Evolutionary conservation across 2,888 invertebrate genomes (phyloP).

Genomic region (Drosophila planitibia): DNA sequence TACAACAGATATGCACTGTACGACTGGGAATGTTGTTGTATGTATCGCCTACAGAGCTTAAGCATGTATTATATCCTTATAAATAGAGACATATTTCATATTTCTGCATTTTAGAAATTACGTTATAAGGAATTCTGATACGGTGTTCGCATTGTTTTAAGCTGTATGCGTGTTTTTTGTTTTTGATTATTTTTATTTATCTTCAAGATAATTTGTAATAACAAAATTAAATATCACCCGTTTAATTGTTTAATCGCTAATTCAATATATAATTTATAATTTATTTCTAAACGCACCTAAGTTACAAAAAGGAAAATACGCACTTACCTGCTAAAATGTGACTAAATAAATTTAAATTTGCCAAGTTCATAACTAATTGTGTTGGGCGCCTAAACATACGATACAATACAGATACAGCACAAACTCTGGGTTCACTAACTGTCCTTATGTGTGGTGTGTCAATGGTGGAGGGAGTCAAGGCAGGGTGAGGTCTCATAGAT

Average conservation of each 20-base stretch:
- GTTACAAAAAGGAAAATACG: slow-evolving; percentile 44
- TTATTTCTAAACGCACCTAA: slow-evolving; percentile 40
- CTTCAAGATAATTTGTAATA: slow-evolving; percentile 53
- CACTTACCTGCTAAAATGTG: slow-evolving; percentile 67
- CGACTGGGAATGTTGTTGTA: slow-evolving; percentile 17
- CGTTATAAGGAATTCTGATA: slow-evolving; percentile 22
- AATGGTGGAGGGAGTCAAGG: not conserved
- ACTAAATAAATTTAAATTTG: slow-evolving; percentile 47
- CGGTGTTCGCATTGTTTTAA: slow-evolving; percentile 4
- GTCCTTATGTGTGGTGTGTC: not conserved
- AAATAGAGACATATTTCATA: slow-evolving; percentile 7
- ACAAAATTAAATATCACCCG: slow-evolving; percentile 76
- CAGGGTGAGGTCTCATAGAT: slow-evolving; percentile 9
- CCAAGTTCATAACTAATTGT: slow-evolving; percentile 46
- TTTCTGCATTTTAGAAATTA: slow-evolving; percentile 27
- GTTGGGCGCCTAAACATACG: slow-evolving; percentile 23
- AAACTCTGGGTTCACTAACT: slow-evolving; percentile 20
- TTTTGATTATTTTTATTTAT: slow-evolving; percentile 31
- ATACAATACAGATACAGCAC: slow-evolving; percentile 11
- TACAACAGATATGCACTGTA: slow-evolving; percentile 52
- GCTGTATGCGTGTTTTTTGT: slow-evolving; percentile 3
- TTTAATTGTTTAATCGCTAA: slow-evolving; percentile 67
- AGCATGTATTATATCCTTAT: slow-evolving; percentile 14
- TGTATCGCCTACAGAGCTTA: slow-evolving; percentile 19
- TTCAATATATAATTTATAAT: slow-evolving; percentile 53